phyloP scores from a whole-genome alignment of 2,888 invertebrate genomes.

The Congeria kusceri region DNA sequence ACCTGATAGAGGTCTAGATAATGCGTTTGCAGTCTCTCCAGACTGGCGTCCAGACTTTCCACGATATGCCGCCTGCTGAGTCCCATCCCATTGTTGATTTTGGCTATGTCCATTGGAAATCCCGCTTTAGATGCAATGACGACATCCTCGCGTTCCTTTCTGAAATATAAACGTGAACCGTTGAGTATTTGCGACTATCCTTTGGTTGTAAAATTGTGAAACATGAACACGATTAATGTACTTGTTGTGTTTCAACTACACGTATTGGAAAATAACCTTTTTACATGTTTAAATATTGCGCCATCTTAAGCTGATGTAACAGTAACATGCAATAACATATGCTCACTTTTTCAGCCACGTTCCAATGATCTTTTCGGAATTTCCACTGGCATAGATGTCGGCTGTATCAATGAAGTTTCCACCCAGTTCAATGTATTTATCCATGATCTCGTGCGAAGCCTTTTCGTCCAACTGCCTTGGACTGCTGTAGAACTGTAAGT shows the following conservation, averaged over 20 bases:
- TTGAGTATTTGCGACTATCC: no score
- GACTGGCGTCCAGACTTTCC: slow-evolving; percentile 68
- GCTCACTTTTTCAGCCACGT: not conserved
- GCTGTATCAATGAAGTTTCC: not conserved
- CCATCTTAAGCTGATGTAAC: no score
- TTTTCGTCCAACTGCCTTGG: not conserved
- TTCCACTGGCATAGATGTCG: not conserved
- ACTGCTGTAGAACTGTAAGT: not conserved
- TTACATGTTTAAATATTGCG: no score
- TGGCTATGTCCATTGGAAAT: slow-evolving; percentile 37
- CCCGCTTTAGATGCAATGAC: slow-evolving; percentile 59
- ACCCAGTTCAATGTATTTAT: not conserved
- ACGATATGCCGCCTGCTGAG: slow-evolving; percentile 74
- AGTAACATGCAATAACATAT: no score
- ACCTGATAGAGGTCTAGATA: slow-evolving; percentile 79
- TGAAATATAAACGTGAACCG: no score
- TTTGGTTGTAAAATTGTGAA: no score
- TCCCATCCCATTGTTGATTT: slow-evolving; percentile 66
- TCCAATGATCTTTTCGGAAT: not conserved
- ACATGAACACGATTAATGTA: no score
- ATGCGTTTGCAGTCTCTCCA: slow-evolving; percentile 71
- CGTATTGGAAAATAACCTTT: no score
- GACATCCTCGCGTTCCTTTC: slow-evolving; percentile 9
- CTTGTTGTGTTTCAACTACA: no score
- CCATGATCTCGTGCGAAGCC: not conserved